phyloP scores from a whole-genome alignment of 1,140 invertebrate genomes.

The Telenomus remus region DNA sequence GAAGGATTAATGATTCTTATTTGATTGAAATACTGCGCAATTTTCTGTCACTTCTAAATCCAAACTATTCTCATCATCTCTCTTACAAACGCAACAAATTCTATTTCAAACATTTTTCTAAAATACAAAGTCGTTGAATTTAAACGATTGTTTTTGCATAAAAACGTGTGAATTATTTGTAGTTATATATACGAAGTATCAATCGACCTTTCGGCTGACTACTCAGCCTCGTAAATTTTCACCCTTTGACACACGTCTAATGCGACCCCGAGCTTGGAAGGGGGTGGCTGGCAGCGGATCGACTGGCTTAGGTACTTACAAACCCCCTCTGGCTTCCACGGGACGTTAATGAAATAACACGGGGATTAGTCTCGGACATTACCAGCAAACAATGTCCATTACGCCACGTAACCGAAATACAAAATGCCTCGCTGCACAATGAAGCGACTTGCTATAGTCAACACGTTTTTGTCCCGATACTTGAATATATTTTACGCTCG shows the following conservation, averaged over 20 bases:
- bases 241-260: slow-evolving; percentile 73
- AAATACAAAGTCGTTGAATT: too few relatives aligned
- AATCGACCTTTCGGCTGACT: slow-evolving; percentile 65
- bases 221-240: slow-evolving; percentile 72
- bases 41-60: slow-evolving; percentile 6
- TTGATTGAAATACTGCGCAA: not conserved
- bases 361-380: slow-evolving; percentile 77
- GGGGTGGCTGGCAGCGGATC: slow-evolving; percentile 40
- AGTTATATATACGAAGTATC: slow-evolving; percentile 64
- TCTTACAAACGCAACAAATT: too few relatives aligned
- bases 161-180: slow-evolving; percentile 61
- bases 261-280: slow-evolving; percentile 59
- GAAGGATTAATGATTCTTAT: slow-evolving; percentile 11
- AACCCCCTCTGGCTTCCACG: slow-evolving; percentile 67
- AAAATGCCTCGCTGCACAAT: slow-evolving; percentile 40
- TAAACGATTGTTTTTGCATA: slow-evolving; percentile 44
- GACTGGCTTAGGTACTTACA: slow-evolving; percentile 47
- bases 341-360: slow-evolving; percentile 77
- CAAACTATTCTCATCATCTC: too few relatives aligned
- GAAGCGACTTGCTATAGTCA: slow-evolving; percentile 23
- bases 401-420: slow-evolving; percentile 62
- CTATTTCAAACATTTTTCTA: too few relatives aligned
- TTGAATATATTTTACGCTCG: not conserved
- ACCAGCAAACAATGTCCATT: slow-evolving; percentile 76
- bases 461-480: slow-evolving; percentile 19